Percentiles rank a stretch among this genome's conserved stretches.
Conservation (phyloP, 2,888 invertebrate genomes). For the Archaeoteleia sp. region DNA sequence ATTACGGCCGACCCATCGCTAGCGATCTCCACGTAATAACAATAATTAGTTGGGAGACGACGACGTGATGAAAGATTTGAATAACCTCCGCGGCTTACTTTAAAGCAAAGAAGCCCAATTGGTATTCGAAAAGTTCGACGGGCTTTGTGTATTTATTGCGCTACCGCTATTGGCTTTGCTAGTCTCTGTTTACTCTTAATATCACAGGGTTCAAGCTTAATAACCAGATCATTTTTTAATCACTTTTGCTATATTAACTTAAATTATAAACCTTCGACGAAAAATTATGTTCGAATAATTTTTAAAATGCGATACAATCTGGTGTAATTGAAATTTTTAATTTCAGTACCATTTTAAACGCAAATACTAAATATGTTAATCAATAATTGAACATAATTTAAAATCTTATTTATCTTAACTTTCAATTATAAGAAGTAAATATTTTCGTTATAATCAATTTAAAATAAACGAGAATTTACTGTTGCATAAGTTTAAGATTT, state of each 20-base stretch:
- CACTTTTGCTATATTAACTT: not conserved
- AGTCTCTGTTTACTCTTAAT: constrained; percentile 57
- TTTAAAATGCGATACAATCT: no score
- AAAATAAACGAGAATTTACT: no score
- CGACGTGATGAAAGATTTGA: constrained; percentile 54
- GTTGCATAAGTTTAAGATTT: no score
- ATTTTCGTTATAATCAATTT: no score
- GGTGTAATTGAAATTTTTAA: no score
- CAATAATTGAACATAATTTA: no score
- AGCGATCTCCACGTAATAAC: constrained; percentile 45
- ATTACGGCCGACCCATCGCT: constrained; percentile 19
- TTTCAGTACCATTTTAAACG: no score
- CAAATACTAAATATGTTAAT: no score
- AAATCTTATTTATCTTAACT: no score
- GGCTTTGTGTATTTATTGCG: constrained; percentile 46
- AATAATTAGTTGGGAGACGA: constrained; percentile 49
- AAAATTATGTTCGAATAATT: no score
- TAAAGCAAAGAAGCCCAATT: constrained; percentile 35
- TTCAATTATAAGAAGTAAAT: no score
- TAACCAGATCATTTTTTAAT: constrained; percentile 34
- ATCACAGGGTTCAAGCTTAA: constrained; percentile 53
- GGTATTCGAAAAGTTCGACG: constrained; percentile 41
- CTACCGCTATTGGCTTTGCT: constrained; percentile 35
- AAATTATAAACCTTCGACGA: no score
- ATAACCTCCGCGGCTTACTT: constrained; percentile 51